phyloP scores from a whole-genome alignment of 1,140 invertebrate species.

The Zaprionus nigranus region DNA sequence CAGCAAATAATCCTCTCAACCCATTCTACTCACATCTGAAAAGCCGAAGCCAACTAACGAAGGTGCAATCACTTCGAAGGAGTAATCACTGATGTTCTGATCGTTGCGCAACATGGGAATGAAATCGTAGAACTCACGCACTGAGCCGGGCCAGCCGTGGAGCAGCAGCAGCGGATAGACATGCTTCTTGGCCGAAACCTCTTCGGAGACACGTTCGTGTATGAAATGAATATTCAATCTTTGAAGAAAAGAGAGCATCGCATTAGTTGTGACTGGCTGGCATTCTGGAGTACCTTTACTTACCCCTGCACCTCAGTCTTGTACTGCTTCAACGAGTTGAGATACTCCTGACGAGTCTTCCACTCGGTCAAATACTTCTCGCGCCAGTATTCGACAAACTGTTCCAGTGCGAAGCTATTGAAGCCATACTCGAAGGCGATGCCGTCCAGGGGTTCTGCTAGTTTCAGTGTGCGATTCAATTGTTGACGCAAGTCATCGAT shows the following conservation, averaged over 20 bases:
- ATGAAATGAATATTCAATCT: conserved; percentile 91
- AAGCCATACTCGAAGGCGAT: conserved; percentile 91
- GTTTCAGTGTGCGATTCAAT: conserved; percentile 85
- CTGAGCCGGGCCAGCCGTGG: conserved; percentile 96
- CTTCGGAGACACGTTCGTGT: conserved; percentile 86
- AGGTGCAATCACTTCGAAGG: conserved; percentile 92
- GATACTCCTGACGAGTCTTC: conserved; percentile 87
- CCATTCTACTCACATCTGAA: conserved; percentile 87
- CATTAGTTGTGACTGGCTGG: neutral
- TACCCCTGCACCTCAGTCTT: conserved; percentile 89
- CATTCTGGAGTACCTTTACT: neutral
- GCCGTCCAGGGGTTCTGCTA: conserved; percentile 88
- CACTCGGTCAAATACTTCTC: conserved; percentile 89
- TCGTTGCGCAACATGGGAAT: conserved; percentile 89
- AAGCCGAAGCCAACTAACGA: conserved; percentile 94
- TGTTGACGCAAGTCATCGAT: conserved; percentile 87
- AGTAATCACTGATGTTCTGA: conserved; percentile 87
- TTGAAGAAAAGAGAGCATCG: neutral
- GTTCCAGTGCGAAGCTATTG: conserved; percentile 88
- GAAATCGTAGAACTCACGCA: conserved; percentile 94
- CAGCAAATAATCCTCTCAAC: neutral
- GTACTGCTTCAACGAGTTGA: conserved; percentile 91
- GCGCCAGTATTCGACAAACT: conserved; percentile 89
- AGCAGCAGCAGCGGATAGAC: conserved; percentile 90
- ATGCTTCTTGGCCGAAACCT: conserved; percentile 83